Evolutionary conservation across 2,113 vertebrate species (phyloP).

Genomic region (Xerus inauris): DNA sequence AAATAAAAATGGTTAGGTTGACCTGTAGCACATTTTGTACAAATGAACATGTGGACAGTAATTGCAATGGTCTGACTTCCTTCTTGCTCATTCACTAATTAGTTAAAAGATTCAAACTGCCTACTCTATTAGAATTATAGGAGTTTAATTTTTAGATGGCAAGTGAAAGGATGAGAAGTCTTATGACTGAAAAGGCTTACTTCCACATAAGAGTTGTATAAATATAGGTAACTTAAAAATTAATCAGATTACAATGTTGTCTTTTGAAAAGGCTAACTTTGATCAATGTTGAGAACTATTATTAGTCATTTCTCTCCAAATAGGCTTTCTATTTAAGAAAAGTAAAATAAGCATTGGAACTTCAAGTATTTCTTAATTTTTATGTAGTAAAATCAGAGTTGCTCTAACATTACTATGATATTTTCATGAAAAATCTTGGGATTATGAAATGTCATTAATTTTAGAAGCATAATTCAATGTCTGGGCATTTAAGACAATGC

Average conservation of each 20-base stretch:
- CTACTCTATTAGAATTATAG: conserved; percentile 69
- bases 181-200: conserved; percentile 63
- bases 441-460: conserved; percentile 86
- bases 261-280: conserved; percentile 67
- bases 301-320: conserved; percentile 56
- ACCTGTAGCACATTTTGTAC: conserved; percentile 70
- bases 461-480: conserved; percentile 78
- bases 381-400: conserved; percentile 79
- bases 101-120: conserved; percentile 78
- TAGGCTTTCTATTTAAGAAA: conserved; percentile 72
- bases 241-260: conserved; percentile 53
- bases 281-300: conserved; percentile 59
- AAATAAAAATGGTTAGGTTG: conserved; percentile 71
- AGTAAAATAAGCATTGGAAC: conserved; percentile 61
- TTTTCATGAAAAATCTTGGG: conserved; percentile 82
- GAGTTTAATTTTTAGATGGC: conserved; percentile 71
- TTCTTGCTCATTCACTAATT: conserved; percentile 78
- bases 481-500: conserved; percentile 80
- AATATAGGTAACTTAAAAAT: conserved; percentile 55
- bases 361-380: conserved; percentile 76
- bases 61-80: conserved; percentile 72
- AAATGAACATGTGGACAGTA: conserved; percentile 80
- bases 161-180: conserved; percentile 58
- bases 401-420: conserved; percentile 81
- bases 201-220: conserved; percentile 61